Percentiles rank a stretch among this genome's conserved stretches.
These are phyloP conservation scores for Lasioglossum leucozonium DNA, from an alignment of 2,888 invertebrate species.

Conservation along the genomic window DNA sequence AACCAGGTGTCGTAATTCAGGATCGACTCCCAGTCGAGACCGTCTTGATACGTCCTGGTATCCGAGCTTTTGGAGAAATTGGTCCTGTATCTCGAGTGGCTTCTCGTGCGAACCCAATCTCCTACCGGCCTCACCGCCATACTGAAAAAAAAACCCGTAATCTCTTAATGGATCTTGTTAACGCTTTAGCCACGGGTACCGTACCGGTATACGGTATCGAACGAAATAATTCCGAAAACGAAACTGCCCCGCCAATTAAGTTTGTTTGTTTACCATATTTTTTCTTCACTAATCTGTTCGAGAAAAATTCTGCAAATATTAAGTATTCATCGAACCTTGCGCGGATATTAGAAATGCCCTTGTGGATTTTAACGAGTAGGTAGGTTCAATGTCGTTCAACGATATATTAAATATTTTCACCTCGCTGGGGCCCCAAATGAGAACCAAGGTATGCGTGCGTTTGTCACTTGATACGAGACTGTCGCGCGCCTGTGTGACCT, in stretches of 20 bases:
- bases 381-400: too few species aligned
- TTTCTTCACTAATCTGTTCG: neutral
- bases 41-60: slow-evolving; percentile 87
- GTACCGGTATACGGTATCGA: neutral
- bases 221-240: neutral
- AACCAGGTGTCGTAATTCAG: slow-evolving; percentile 87
- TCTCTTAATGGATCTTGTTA: slow-evolving; percentile 53
- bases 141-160: slow-evolving; percentile 72
- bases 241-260: neutral
- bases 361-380: too few species aligned
- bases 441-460: too few species aligned
- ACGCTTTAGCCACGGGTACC: neutral
- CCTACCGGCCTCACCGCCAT: slow-evolving; percentile 86
- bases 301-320: too few species aligned
- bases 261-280: neutral
- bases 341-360: too few species aligned
- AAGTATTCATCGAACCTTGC: too few species aligned
- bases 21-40: slow-evolving; percentile 88
- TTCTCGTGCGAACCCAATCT: slow-evolving; percentile 86
- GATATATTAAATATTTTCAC: too few species aligned
- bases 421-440: too few species aligned
- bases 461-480: too few species aligned
- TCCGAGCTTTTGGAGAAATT: slow-evolving; percentile 87
- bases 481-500: too few species aligned
- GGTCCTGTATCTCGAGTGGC: slow-evolving; percentile 88